These are phyloP conservation scores for Oophaga sylvatica DNA, from an alignment of 2,797 vertebrate species.

Conservation along the genomic window DNA sequence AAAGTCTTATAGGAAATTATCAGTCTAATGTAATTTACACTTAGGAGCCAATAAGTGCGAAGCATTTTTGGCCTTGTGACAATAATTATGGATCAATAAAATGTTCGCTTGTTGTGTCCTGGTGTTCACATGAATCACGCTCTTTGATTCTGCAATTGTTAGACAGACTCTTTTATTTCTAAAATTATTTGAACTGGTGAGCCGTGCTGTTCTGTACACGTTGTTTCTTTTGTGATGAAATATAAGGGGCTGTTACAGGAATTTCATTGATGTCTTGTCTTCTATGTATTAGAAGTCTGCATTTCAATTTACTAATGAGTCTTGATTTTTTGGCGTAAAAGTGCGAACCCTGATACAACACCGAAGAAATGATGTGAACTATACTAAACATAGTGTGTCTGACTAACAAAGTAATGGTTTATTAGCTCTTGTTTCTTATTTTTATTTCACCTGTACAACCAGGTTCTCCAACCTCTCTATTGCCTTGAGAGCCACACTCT, in stretches of 20 bases:
- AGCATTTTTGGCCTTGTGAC: background rate
- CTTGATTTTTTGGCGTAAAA: background rate
- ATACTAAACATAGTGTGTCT: background rate
- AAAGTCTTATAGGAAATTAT: background rate
- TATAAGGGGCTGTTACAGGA: background rate
- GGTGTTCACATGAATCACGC: background rate
- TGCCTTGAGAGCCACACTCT: too few relatives aligned
- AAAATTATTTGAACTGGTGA: constrained; percentile 19
- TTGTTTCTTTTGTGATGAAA: constrained; percentile 8
- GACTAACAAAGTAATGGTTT: too few relatives aligned
- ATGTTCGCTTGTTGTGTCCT: constrained; percentile 3
- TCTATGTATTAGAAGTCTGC: background rate
- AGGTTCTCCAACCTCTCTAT: too few relatives aligned
- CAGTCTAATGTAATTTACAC: background rate
- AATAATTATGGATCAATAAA: constrained; percentile 19
- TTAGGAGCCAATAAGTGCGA: background rate
- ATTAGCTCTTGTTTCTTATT: too few relatives aligned
- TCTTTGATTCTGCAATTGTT: constrained; percentile 20
- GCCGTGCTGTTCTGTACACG: background rate
- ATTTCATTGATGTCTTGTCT: background rate
- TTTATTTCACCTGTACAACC: too few relatives aligned
- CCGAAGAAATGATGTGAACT: background rate
- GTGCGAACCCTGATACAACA: background rate
- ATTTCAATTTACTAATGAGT: background rate
- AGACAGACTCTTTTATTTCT: background rate